Conservation (phyloP, 2,888 invertebrate species). For the Sceliomorpha sp. region DNA sequence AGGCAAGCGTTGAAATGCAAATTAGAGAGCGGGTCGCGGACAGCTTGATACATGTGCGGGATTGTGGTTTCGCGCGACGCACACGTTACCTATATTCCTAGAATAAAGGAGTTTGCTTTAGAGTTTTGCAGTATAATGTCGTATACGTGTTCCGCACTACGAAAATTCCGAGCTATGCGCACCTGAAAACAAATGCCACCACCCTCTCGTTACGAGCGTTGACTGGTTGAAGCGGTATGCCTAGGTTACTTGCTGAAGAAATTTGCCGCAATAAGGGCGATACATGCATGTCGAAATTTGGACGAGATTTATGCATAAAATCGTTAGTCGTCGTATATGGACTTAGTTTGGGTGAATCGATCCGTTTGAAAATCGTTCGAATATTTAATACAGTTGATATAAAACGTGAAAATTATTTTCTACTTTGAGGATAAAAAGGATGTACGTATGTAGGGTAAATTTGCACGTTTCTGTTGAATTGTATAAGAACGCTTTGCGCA, state of each 20-base stretch:
- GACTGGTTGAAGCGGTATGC: conserved; percentile 8
- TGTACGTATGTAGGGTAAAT: too few relatives aligned
- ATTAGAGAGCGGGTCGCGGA: conserved; percentile 77
- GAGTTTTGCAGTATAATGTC: conserved; percentile 65
- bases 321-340: not conserved
- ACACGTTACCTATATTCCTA: conserved; percentile 70
- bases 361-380: too few relatives aligned
- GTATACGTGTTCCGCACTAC: conserved; percentile 42
- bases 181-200: conserved; percentile 19
- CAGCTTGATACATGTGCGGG: conserved; percentile 78
- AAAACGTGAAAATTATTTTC: too few relatives aligned
- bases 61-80: conserved; percentile 75
- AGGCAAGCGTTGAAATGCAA: conserved; percentile 79
- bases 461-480: too few relatives aligned
- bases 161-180: conserved; percentile 21
- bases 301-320: not conserved
- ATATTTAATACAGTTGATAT: too few relatives aligned
- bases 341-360: too few relatives aligned
- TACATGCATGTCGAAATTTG: not conserved
- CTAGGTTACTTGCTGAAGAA: not conserved
- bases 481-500: too few relatives aligned
- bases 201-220: conserved; percentile 12
- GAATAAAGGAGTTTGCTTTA: conserved; percentile 74
- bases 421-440: too few relatives aligned
- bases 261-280: not conserved